Evolutionary conservation across 2,797 vertebrate species (phyloP).

Genomic region (Oryzias dopingdopingensis): DNA sequence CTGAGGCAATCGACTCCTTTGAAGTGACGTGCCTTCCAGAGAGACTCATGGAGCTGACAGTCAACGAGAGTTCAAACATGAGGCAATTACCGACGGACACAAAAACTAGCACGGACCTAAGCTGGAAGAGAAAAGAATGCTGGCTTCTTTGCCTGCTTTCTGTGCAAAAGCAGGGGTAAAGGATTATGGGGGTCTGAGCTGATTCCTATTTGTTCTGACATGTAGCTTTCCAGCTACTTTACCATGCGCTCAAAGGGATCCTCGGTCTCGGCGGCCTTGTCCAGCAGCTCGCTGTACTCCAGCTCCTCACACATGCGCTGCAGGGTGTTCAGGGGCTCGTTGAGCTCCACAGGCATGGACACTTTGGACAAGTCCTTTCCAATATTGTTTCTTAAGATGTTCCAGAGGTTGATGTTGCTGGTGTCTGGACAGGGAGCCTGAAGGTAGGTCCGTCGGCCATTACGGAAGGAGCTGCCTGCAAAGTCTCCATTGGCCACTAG

Average conservation of each 20-base stretch:
- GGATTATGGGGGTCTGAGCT: background rate
- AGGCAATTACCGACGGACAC: slow-evolving; percentile 6
- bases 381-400: slow-evolving; percentile 98
- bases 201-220: slow-evolving; percentile 4
- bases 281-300: slow-evolving; percentile 97
- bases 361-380: slow-evolving; percentile 99
- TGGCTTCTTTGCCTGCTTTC: no score
- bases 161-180: background rate
- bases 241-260: slow-evolving; percentile 98
- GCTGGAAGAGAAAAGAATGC: no score
- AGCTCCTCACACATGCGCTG: slow-evolving; percentile 98
- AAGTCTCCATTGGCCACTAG: slow-evolving; percentile 96
- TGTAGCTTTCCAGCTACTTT: slow-evolving; percentile 27
- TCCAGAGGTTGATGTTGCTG: slow-evolving; percentile 99
- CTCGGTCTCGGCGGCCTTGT: slow-evolving; percentile 92
- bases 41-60: slow-evolving; percentile 14
- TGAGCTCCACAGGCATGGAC: slow-evolving; percentile 98
- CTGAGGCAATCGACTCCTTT: slow-evolving; percentile 32
- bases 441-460: slow-evolving; percentile 90
- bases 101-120: no score
- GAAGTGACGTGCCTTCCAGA: slow-evolving; percentile 17
- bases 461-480: slow-evolving; percentile 90
- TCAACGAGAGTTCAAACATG: slow-evolving; percentile 22
- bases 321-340: slow-evolving; percentile 97
- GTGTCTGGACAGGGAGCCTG: slow-evolving; percentile 92